Evolutionary conservation across 2,888 invertebrate genomes (phyloP).

Genomic region (Stenodema calcarata): DNA sequence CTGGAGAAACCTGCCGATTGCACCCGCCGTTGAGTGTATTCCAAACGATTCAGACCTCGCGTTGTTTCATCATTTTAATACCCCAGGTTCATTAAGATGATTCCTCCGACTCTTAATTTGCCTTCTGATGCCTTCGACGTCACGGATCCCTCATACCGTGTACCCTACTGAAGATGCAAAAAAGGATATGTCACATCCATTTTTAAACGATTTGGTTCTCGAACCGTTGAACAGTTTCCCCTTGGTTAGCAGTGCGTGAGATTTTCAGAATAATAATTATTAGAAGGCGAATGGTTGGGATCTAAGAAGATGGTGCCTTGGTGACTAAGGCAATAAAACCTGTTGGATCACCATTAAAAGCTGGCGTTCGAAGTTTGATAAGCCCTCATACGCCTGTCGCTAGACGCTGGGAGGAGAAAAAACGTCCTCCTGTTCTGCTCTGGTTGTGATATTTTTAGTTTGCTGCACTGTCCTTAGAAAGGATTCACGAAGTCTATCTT

Average conservation of each 20-base stretch:
- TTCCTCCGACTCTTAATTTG: no score
- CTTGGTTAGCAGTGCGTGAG: slow-evolving; percentile 26
- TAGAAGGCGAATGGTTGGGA: slow-evolving; percentile 7
- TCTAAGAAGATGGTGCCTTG: slow-evolving; percentile 14
- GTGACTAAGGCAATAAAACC: slow-evolving; percentile 20
- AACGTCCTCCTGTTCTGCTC: not conserved
- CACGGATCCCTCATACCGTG: not conserved
- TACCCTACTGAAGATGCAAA: not conserved
- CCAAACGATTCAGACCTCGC: no score
- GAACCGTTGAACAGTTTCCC: slow-evolving; percentile 1
- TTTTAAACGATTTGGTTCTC: not conserved
- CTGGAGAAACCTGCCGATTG: no score
- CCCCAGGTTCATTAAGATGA: no score
- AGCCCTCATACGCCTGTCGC: not conserved
- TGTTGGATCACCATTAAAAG: slow-evolving; percentile 21
- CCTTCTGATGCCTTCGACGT: not conserved
- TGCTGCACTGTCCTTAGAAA: not conserved
- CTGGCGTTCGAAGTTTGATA: not conserved
- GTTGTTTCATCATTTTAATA: no score
- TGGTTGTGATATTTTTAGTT: not conserved
- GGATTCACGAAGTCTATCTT: no score
- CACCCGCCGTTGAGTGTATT: no score
- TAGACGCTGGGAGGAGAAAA: not conserved
- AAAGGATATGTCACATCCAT: not conserved
- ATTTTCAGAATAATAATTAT: slow-evolving; percentile 27